Evolutionary conservation across 1,140 invertebrate genomes (phyloP), one percentile per base, ranked within the genome.

Genomic region (Drosophila kohkoa): DNA sequence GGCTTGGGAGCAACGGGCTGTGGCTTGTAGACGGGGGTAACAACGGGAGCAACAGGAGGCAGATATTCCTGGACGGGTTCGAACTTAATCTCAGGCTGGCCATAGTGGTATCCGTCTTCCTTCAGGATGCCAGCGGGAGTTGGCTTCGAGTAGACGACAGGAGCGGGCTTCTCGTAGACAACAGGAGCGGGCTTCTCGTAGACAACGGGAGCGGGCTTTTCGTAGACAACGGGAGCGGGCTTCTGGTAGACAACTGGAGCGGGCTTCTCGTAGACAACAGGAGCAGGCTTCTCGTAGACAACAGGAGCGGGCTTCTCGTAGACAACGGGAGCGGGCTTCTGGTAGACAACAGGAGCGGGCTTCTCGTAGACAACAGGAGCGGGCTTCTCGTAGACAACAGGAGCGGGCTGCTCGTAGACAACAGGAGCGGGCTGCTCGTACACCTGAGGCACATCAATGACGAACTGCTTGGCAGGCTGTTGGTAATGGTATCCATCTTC

Each of bases 401-500:
- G 8, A 8, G 35, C 8, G 11, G 7, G 35, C 35, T 38, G 7
- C 20, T 20, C 20, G 20, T 20, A 20, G 20, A 20, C 20, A 20
- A 20, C 35, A 11, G 55, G 64, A 28, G 75, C 64, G 15, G 75
- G 74, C 66, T 81, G 54, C 5, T 74, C 49, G 10, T 64, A 54
- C 28, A 72, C 67, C n/a, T 76, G 73, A n/a, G 60, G 60, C 69
- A 91, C 79, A 60, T 91, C 90, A 59, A 90, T 86, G 45, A 91
- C 85, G 30, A 90, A 67, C 16, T 80, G 76, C 30, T 74, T 59
- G 4, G 59, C 28, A 15, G 90, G 90, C 10, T 70, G 59, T 41
- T 75, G 46, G 35, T 91, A 91, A 60, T 91, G 90, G 62, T 91
- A 91, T 48, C 90, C 90, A 89, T 92, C 90, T 13, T 86, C 90